These are phyloP conservation scores for Mastomys natalensis DNA, from an alignment of 2,113 vertebrate genomes.

Conservation along the genomic window DNA sequence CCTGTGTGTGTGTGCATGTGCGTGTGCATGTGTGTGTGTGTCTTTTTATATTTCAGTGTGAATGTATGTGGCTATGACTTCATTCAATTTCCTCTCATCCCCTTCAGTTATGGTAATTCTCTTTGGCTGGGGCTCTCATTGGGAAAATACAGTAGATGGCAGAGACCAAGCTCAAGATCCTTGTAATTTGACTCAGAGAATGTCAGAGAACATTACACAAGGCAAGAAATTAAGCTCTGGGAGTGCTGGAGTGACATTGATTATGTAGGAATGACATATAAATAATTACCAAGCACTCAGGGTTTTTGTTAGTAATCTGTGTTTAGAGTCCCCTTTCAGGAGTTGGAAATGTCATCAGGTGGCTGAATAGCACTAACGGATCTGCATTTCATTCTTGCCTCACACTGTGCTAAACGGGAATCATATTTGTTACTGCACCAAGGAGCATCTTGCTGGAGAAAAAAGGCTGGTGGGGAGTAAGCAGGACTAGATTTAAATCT, in stretches of 20 bases:
- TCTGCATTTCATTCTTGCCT: conserved; percentile 73
- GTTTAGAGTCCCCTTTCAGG: conserved; percentile 78
- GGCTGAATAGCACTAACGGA: conserved; percentile 39
- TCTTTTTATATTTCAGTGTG: neutral
- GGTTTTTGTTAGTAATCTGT: conserved; percentile 63
- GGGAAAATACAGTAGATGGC: neutral
- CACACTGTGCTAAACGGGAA: conserved; percentile 72
- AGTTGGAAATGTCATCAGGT: conserved; percentile 74
- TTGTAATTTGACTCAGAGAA: conserved; percentile 58
- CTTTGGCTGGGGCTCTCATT: neutral
- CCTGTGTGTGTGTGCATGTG: neutral
- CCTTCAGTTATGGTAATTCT: fast-evolving
- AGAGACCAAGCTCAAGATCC: neutral
- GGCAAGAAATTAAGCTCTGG: conserved; percentile 9
- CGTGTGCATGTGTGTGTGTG: neutral
- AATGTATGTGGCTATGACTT: neutral
- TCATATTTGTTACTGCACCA: conserved; percentile 68
- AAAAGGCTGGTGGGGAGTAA: conserved; percentile 39
- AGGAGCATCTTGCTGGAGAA: conserved; percentile 67
- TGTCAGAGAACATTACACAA: neutral
- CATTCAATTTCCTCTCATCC: neutral
- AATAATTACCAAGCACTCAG: conserved; percentile 51
- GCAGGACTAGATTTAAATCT: conserved; percentile 78
- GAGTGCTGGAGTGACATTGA: neutral
- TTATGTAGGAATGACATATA: conserved; percentile 66